Evolutionary conservation across 2,797 vertebrate species (phyloP), one percentile per base, ranked within the genome.

Genomic region (Typhlichthys eigenmanni): DNA sequence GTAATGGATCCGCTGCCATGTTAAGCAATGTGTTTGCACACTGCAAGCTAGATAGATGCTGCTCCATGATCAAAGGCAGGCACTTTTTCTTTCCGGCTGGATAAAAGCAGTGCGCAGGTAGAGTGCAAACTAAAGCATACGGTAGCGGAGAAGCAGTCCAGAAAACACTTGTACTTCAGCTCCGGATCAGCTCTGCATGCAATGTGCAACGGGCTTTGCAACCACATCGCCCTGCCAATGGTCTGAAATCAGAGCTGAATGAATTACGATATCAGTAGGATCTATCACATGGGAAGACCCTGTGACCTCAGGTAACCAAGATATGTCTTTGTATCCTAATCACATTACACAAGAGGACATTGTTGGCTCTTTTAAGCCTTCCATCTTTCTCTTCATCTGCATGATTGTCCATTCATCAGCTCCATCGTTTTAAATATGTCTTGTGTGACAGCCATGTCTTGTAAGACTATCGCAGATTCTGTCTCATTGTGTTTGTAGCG

Each of bases 391-490:
- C 9, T 78, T 62, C 62, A 50, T 71, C 38, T 49, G 12, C 54
- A 34, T 63, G 52, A 34, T 56, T 60, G 12, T 75, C 71, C 45
- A 75, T 69, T 60, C 49, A 71, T 29, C 50, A 64, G 49, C 75
- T 74, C 79, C 53, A 62, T 71, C 71, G 68, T 79, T 78, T 85
- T 7, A 84, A 84, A 89, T 85, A 71, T 69, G 61, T 14, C 55
- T 53, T 58, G 19, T 62, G 80, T 74, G 24, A 24, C 24, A 24
- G 24, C 24, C 24, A 2, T 3, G 64, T 79, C 69, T 74, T 71
- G 47, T 7, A 75, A 67, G 34, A 38, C 34, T 6, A 38, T 38
- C 34, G 8, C 34, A 38, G 34, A 38, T 9, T 38, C 8, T 38
- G 34, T 9, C 34, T 9, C 34, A 38, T 38, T 38, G 34, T 38